These are phyloP conservation scores for Pangasius mekongensis DNA, from an alignment of 2,797 vertebrate species.

Conservation along the genomic window DNA sequence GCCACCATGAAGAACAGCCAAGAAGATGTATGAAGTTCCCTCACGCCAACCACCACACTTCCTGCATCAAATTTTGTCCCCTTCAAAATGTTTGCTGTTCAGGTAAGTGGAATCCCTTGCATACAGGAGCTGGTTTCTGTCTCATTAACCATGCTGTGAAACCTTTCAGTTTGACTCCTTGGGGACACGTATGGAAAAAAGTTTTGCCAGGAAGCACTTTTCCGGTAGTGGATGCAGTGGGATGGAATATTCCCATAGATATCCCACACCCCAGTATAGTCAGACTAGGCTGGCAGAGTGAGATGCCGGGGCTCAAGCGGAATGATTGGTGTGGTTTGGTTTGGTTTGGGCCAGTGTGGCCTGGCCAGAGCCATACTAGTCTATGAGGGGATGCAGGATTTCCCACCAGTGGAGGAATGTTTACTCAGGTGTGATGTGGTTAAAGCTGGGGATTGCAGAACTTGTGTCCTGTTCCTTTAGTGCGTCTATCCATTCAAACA, in stretches of 20 bases:
- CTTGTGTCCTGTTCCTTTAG: neutral
- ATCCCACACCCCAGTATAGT: constrained; percentile 27
- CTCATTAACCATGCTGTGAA: constrained; percentile 26
- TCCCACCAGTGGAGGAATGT: constrained; percentile 46
- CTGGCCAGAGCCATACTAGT: constrained; percentile 16
- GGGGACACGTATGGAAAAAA: constrained; percentile 39
- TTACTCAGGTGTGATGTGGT: constrained; percentile 65
- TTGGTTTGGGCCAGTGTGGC: constrained; percentile 21
- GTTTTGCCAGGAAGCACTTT: constrained; percentile 29
- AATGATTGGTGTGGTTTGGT: constrained; percentile 28
- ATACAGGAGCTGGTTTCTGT: constrained; percentile 16
- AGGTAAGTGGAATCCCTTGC: constrained; percentile 26
- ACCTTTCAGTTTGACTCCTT: constrained; percentile 25
- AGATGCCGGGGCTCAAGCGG: constrained; percentile 5
- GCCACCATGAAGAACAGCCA: neutral
- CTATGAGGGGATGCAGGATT: constrained; percentile 23
- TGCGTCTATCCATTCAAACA: neutral
- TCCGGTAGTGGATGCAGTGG: constrained; percentile 34
- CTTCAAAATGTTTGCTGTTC: constrained; percentile 15
- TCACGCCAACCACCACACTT: neutral
- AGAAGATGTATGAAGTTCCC: neutral
- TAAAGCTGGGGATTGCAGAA: neutral
- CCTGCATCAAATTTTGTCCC: neutral
- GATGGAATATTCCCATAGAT: constrained; percentile 30
- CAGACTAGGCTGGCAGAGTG: neutral